These are phyloP conservation scores for Campaea margaritaria DNA, from an alignment of 2,888 invertebrate species.

Conservation along the genomic window DNA sequence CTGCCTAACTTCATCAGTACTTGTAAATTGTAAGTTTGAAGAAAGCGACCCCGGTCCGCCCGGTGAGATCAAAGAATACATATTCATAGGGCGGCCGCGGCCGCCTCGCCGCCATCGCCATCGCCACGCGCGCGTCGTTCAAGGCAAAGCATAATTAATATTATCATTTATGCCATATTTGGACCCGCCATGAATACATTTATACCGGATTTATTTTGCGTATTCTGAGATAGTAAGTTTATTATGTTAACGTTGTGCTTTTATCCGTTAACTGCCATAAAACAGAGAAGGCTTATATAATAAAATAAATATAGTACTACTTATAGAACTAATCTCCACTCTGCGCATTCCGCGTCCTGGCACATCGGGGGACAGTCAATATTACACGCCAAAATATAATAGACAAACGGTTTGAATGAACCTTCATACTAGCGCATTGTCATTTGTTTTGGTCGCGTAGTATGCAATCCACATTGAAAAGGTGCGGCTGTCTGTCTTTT, in stretches of 20 bases:
- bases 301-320: too few species aligned
- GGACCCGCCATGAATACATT: constrained; percentile 23
- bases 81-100: constrained; percentile 19
- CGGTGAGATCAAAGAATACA: constrained; percentile 27
- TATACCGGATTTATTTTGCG: constrained; percentile 17
- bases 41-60: background rate
- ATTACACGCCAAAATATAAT: too few species aligned
- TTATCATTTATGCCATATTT: constrained; percentile 30
- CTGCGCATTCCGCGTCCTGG: too few species aligned
- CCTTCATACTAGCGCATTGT: too few species aligned
- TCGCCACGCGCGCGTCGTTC: background rate
- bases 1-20: too few species aligned
- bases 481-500: too few species aligned
- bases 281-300: too few species aligned
- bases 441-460: too few species aligned
- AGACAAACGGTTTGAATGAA: too few species aligned
- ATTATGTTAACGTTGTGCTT: background rate
- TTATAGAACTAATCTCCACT: too few species aligned
- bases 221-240: constrained; percentile 8
- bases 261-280: constrained; percentile 6
- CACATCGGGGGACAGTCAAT: too few species aligned
- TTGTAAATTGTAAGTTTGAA: background rate
- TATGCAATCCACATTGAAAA: too few species aligned
- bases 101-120: background rate
- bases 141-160: constrained; percentile 24